These are phyloP conservation scores for Stenoptilia bipunctidactyla DNA, from an alignment of 2,888 invertebrate genomes.

Conservation along the genomic window DNA sequence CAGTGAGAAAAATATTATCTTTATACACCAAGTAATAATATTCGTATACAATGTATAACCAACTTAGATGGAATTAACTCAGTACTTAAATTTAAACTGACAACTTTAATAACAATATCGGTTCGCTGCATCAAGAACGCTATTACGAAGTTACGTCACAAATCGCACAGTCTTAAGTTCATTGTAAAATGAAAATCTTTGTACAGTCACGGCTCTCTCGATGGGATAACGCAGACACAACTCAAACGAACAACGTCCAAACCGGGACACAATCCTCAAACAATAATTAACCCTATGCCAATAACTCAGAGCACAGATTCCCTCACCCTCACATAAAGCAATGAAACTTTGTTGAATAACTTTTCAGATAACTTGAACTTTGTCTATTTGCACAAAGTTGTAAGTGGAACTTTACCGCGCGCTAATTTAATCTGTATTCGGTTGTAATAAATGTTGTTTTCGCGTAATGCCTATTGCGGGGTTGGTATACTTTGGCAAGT, in stretches of 20 bases:
- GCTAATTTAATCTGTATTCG: slow-evolving; percentile 67
- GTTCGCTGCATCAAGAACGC: slow-evolving; percentile 57
- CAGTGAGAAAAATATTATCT: too few species aligned
- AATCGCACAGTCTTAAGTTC: slow-evolving; percentile 58
- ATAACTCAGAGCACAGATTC: slow-evolving; percentile 48
- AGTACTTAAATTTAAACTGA: too few species aligned
- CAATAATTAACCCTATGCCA: slow-evolving; percentile 51
- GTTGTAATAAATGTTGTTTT: slow-evolving; percentile 70
- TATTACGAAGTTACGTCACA: slow-evolving; percentile 65
- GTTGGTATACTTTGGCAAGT: slow-evolving; percentile 52
- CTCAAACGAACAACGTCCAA: slow-evolving; percentile 38
- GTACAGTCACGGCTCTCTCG: slow-evolving; percentile 68
- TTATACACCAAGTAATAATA: too few species aligned
- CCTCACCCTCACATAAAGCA: slow-evolving; percentile 54
- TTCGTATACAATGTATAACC: too few species aligned
- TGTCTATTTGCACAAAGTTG: slow-evolving; percentile 65
- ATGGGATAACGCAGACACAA: slow-evolving; percentile 61
- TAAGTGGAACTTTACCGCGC: slow-evolving; percentile 59
- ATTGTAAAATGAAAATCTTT: slow-evolving; percentile 70
- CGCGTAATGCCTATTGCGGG: slow-evolving; percentile 60
- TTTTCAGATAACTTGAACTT: slow-evolving; percentile 72
- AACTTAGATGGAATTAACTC: too few species aligned
- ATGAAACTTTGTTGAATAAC: slow-evolving; percentile 73
- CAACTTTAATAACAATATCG: too few species aligned
- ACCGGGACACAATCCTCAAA: slow-evolving; percentile 29